A percentile compares a stretch with the other conserved stretches of the same genome.
Conservation (phyloP, 2,888 invertebrate genomes). For the Dasysyrphus tricinctus region DNA sequence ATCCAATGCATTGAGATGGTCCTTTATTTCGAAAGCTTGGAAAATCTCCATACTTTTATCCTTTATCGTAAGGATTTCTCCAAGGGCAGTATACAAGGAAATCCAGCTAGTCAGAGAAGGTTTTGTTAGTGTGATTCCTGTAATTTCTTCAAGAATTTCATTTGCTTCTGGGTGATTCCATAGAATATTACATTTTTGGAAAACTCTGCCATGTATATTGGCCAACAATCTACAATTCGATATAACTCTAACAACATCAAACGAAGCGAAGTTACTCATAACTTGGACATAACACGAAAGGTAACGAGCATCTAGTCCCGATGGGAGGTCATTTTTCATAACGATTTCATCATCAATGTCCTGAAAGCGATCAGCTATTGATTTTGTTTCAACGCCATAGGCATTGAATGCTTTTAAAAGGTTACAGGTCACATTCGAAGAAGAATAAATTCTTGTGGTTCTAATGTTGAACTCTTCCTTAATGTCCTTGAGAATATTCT, state of each 20-base stretch:
- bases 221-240: slow-evolving; percentile 11
- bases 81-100: slow-evolving; percentile 28
- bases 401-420: slow-evolving; percentile 7
- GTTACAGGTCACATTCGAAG: background rate
- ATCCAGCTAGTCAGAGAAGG: slow-evolving; percentile 14
- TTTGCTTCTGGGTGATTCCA: slow-evolving; percentile 41
- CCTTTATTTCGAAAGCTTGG: slow-evolving; percentile 29
- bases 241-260: slow-evolving; percentile 11
- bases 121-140: slow-evolving; percentile 4
- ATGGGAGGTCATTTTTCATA: slow-evolving; percentile 13
- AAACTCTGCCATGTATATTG: slow-evolving; percentile 20
- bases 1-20: slow-evolving; percentile 15
- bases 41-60: slow-evolving; percentile 33
- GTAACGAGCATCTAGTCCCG: background rate
- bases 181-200: slow-evolving; percentile 41
- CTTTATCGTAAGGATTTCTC: slow-evolving; percentile 31
- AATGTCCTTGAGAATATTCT: background rate
- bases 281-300: slow-evolving; percentile 22
- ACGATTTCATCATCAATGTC: slow-evolving; percentile 3
- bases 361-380: background rate
- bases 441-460: background rate
- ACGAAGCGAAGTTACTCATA: slow-evolving; percentile 23
- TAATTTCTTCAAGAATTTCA: slow-evolving; percentile 15
- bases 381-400: slow-evolving; percentile 21
- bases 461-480: slow-evolving; percentile 9